Evolutionary conservation across 2,888 invertebrate genomes (phyloP).

Genomic region (Caenorhabditis imperialis): DNA sequence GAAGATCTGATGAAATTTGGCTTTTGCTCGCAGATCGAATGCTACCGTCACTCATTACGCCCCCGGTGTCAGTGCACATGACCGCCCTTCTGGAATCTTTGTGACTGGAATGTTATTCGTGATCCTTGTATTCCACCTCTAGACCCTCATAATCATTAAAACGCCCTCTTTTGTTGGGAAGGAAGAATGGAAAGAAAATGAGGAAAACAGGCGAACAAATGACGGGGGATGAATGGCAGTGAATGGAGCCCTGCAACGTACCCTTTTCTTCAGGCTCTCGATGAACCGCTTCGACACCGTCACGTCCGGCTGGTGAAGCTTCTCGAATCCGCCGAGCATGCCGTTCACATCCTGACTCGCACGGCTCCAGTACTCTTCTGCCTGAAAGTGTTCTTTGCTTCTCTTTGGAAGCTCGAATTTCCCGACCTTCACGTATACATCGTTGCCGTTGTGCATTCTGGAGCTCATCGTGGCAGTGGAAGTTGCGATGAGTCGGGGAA

Average conservation of each 20-base stretch:
- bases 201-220: background rate
- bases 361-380: conserved; percentile 74
- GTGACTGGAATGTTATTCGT: too few relatives aligned
- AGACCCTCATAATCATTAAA: too few relatives aligned
- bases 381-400: conserved; percentile 51
- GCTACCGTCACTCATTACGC: too few relatives aligned
- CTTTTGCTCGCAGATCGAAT: too few relatives aligned
- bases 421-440: conserved; percentile 40
- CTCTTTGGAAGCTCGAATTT: background rate
- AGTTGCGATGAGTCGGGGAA: too few relatives aligned
- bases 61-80: too few relatives aligned
- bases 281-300: conserved; percentile 89
- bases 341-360: conserved; percentile 82
- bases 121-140: too few relatives aligned
- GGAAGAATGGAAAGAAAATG: background rate
- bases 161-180: too few relatives aligned
- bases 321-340: conserved; percentile 89
- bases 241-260: conserved; percentile 3
- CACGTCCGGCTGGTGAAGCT: conserved; percentile 89
- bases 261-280: conserved; percentile 81
- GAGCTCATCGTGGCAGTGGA: conserved; percentile 36
- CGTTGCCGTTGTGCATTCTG: conserved; percentile 41
- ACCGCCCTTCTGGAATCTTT: too few relatives aligned
- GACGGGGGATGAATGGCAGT: background rate
- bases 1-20: too few relatives aligned